phyloP scores from a whole-genome alignment of 2,888 invertebrate species.

The Spicauda simplicius region DNA sequence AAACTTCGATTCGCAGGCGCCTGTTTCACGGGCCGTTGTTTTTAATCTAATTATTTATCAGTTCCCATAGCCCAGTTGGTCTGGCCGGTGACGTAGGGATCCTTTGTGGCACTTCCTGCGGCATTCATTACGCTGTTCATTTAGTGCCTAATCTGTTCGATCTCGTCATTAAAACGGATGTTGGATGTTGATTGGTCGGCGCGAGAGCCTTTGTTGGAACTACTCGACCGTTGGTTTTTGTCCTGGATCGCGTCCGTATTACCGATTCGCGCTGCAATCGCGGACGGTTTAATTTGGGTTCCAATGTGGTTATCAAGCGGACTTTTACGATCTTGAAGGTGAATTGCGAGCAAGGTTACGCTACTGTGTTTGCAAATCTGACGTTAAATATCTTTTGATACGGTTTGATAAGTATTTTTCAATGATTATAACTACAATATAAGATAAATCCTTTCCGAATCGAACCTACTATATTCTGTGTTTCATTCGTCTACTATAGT shows the following conservation, averaged over 20 bases:
- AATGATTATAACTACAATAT: neutral
- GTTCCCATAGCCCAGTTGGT: constrained; percentile 71
- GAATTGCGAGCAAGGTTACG: constrained; percentile 21
- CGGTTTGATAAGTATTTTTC: neutral
- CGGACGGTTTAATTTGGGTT: constrained; percentile 32
- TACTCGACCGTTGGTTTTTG: constrained; percentile 46
- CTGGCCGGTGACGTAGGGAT: constrained; percentile 50
- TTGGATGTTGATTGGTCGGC: constrained; percentile 51
- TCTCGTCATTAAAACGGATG: constrained; percentile 55
- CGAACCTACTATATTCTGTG: neutral
- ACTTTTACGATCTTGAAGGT: constrained; percentile 33
- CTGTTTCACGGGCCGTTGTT: constrained; percentile 48
- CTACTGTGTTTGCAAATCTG: constrained; percentile 22
- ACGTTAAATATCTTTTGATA: constrained; percentile 2
- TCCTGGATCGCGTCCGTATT: constrained; percentile 38
- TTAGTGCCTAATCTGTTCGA: constrained; percentile 57
- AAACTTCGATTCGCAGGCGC: constrained; percentile 52
- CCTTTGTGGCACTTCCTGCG: constrained; percentile 66
- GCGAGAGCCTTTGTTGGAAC: constrained; percentile 45
- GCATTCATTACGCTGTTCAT: constrained; percentile 60
- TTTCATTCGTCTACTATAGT: too few relatives aligned
- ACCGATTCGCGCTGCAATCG: constrained; percentile 38
- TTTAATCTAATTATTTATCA: constrained; percentile 83
- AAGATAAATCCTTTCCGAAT: too few relatives aligned
- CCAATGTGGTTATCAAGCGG: constrained; percentile 31